Conservation (phyloP, 2,888 invertebrate genomes). For the Incurvaria masculella region DNA sequence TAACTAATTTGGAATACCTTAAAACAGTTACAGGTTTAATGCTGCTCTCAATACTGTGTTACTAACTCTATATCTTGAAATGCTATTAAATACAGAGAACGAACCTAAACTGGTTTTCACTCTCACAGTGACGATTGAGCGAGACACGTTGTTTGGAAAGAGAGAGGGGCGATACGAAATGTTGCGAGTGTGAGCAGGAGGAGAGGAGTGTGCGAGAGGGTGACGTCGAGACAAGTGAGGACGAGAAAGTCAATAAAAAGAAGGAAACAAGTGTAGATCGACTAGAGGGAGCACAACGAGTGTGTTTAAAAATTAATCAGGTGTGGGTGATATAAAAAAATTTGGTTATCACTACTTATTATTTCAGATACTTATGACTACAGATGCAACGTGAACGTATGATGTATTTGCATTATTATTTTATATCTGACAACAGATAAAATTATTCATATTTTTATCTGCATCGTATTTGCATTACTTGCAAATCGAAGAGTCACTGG, state of each 20-base stretch:
- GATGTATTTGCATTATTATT: too few species aligned
- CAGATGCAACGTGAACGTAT: too few species aligned
- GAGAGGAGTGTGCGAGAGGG: background rate
- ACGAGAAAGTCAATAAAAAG: background rate
- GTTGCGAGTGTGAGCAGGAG: background rate
- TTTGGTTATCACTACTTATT: too few species aligned
- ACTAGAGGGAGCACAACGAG: background rate
- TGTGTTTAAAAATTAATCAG: background rate
- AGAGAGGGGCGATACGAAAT: background rate
- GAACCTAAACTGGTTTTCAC: conserved; percentile 1
- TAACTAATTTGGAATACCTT: too few species aligned
- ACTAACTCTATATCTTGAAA: background rate
- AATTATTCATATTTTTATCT: too few species aligned
- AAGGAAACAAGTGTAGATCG: background rate
- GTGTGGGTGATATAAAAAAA: background rate
- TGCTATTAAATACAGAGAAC: conserved; percentile 1
- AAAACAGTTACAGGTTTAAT: too few species aligned
- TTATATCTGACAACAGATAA: too few species aligned
- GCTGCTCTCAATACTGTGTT: too few species aligned
- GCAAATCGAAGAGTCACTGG: too few species aligned
- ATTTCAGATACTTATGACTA: too few species aligned
- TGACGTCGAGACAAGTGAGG: background rate
- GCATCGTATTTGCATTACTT: too few species aligned
- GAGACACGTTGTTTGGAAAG: background rate
- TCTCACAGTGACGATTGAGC: conserved; percentile 1